These are phyloP conservation scores for Xestobium rufovillosum DNA, from an alignment of 2,888 invertebrate genomes.

Conservation along the genomic window DNA sequence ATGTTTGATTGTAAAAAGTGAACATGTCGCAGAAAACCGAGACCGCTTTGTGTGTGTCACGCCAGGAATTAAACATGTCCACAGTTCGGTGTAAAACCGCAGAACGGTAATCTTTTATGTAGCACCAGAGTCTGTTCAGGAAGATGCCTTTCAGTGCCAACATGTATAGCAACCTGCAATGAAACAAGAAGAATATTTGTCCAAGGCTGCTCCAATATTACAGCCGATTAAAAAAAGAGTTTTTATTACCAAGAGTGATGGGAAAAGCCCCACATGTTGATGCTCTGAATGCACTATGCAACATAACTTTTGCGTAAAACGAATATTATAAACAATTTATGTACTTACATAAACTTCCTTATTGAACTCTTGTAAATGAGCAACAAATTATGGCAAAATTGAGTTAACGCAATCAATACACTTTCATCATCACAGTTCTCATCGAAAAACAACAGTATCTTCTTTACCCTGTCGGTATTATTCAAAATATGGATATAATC, in stretches of 20 bases:
- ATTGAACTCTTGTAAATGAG: slow-evolving; percentile 74
- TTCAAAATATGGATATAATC: slow-evolving; percentile 39
- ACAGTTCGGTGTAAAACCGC: slow-evolving; percentile 32
- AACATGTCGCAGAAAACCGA: slow-evolving; percentile 43
- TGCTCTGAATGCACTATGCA: no score
- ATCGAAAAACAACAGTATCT: slow-evolving; percentile 47
- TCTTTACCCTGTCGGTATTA: slow-evolving; percentile 39
- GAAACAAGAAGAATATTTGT: slow-evolving; percentile 4
- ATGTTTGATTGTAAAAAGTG: slow-evolving; percentile 41
- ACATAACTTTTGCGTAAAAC: no score
- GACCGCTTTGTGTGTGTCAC: slow-evolving; percentile 35
- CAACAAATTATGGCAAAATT: slow-evolving; percentile 77
- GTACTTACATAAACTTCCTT: slow-evolving; percentile 73
- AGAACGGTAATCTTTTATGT: slow-evolving; percentile 30
- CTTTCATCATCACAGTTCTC: slow-evolving; percentile 35
- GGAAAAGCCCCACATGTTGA: no score
- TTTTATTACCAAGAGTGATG: background rate
- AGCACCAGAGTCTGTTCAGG: slow-evolving; percentile 37
- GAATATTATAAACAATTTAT: slow-evolving; percentile 11
- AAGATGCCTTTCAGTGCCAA: slow-evolving; percentile 38
- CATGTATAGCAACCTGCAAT: slow-evolving; percentile 37
- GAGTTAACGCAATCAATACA: slow-evolving; percentile 34
- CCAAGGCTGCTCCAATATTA: background rate
- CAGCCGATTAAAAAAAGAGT: background rate
- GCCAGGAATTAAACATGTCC: slow-evolving; percentile 34